Evolutionary conservation across 2,113 vertebrate species (phyloP), one percentile per base, ranked within the genome.

Genomic region (Dromiciops gliroides): DNA sequence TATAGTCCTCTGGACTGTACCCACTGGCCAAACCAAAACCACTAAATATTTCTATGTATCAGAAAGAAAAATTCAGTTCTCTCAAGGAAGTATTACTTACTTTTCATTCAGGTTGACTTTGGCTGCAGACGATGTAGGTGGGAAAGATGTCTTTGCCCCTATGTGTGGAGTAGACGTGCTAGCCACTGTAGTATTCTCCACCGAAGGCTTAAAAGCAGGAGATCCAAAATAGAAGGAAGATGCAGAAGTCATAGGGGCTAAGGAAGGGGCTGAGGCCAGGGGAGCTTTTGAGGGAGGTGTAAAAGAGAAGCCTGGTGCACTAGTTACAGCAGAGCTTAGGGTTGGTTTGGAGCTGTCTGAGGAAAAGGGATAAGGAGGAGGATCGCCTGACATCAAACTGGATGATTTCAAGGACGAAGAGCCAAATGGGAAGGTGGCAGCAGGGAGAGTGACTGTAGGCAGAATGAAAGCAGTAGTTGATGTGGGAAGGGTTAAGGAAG

Each of bases 61-160:
- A 51, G 0, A 25, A 2, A 23, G 25, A 50, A 90, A 31, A 95
- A 22, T 28, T 53, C 37, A 50, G 37, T 90, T 31, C 91, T 89
- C 5, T 44, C 51, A 3, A 67, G 37, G 19, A 83, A 67, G 37
- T 3, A 88, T 26, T 31, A 98, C 97, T 98, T 98, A 99, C 99
- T 99, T 99, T 52, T 99, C 99, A 90, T 89, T 99, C n/a, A 99
- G 99, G 99, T 99, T 99, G 90, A 99, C 97, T 98, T 99, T 99
- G 96, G 99, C 98, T 0, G 98, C 96, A 48, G 99, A 98, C 14
- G 98, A 88, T 0, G 98, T 95, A 3, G 97, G 96, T 25, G 99
- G 67, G 25, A 98, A 97, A 12, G 97, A 93, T 1, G 96, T 83
- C 50, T 98, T 99, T 92, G 95, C 51, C 2, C 95, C 96, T 4